Evolutionary conservation across 1,140 invertebrate genomes (phyloP).

Genomic region (Listronotus oregonensis): DNA sequence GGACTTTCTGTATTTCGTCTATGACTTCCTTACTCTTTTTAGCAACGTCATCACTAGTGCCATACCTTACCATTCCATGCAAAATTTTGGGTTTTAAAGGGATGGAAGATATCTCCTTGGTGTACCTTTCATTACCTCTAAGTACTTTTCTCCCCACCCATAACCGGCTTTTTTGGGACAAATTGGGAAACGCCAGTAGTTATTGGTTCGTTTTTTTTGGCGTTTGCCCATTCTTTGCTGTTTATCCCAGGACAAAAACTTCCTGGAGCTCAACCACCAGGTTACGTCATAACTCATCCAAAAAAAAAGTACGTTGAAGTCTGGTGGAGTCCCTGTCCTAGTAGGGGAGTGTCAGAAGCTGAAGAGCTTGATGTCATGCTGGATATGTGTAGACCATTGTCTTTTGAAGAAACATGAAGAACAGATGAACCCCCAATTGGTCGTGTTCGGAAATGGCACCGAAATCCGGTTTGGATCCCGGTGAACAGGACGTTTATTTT

Average conservation of each 20-base stretch:
- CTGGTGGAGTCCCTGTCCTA: conserved; percentile 79
- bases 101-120: conserved; percentile 81
- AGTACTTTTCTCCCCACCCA: conserved; percentile 79
- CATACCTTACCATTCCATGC: conserved; percentile 86
- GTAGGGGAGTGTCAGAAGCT: conserved; percentile 72
- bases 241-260: conserved; percentile 76
- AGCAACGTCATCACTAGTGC: conserved; percentile 79
- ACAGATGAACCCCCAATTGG: conserved; percentile 15
- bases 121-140: conserved; percentile 81
- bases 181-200: conserved; percentile 80
- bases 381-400: conserved; percentile 70
- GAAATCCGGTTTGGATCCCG: conserved; percentile 43
- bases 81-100: conserved; percentile 82
- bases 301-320: conserved; percentile 70
- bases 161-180: conserved; percentile 79
- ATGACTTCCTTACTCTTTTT: conserved; percentile 51
- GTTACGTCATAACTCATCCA: conserved; percentile 73
- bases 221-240: conserved; percentile 71
- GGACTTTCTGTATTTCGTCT: no score
- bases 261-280: conserved; percentile 70
- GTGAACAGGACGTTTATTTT: conserved; percentile 60
- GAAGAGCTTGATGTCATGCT: conserved; percentile 72
- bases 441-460: conserved; percentile 23
- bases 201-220: conserved; percentile 72
- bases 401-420: conserved; percentile 55